A percentile compares a stretch with the other conserved stretches of the same genome.
Conservation (phyloP, 2,888 invertebrate genomes). For the Drosophila koepferae region DNA sequence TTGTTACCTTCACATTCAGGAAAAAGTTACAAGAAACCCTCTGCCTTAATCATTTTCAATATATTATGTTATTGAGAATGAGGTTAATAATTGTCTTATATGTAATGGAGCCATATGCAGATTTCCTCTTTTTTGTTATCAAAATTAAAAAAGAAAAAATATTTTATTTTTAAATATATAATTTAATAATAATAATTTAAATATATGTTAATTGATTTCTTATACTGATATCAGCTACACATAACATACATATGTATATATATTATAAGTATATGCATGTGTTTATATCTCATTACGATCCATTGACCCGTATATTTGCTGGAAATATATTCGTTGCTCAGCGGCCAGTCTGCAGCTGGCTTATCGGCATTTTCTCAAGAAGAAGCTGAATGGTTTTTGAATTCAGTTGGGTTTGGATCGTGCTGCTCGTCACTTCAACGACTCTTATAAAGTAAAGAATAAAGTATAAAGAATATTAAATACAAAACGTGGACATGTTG, state of each 20-base stretch:
- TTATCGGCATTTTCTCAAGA: constrained; percentile 22
- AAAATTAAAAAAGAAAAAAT: neutral
- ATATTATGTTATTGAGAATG: neutral
- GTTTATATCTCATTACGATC: neutral
- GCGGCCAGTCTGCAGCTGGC: neutral
- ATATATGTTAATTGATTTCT: neutral
- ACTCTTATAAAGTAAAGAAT: neutral
- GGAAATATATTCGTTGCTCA: constrained; percentile 8
- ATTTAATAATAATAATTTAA: neutral
- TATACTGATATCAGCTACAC: neutral
- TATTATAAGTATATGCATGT: neutral
- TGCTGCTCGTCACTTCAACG: constrained; percentile 2
- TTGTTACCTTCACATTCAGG: too few species aligned
- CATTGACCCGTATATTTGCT: constrained; percentile 17
- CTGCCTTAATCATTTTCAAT: neutral
- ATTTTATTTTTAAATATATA: neutral
- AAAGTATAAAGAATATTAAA: neutral
- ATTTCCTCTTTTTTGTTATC: neutral
- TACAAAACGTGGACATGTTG: neutral
- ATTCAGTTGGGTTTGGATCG: constrained; percentile 41
- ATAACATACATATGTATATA: neutral
- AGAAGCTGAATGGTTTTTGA: neutral
- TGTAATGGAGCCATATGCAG: neutral
- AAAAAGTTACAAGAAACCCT: too few species aligned
- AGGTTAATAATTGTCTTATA: neutral